phyloP scores from a whole-genome alignment of 1,140 invertebrate genomes.

The Acromyrmex charruanus region DNA sequence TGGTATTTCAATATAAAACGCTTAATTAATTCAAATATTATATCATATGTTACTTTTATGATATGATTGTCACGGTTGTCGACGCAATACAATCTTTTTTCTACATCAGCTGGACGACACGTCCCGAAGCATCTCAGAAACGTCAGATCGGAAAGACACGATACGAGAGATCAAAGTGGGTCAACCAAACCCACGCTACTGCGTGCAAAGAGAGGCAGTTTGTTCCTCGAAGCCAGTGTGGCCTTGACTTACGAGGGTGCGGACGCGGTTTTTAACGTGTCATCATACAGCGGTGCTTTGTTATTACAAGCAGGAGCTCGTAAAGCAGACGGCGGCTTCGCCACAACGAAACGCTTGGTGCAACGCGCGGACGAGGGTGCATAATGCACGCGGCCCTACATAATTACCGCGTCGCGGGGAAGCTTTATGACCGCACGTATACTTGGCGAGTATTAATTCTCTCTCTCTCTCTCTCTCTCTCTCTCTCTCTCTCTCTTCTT shows the following conservation, averaged over 20 bases:
- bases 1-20: neutral
- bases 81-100: conserved; percentile 14
- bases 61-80: neutral
- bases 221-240: neutral
- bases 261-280: conserved; percentile 80
- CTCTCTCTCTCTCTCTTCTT: conserved; percentile 75
- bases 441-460: conserved; percentile 84
- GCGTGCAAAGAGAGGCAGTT: conserved; percentile 27
- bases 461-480: conserved; percentile 78
- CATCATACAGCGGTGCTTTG: conserved; percentile 79
- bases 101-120: neutral
- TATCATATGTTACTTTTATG: neutral
- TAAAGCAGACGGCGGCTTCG: conserved; percentile 75
- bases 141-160: neutral
- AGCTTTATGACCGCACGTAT: conserved; percentile 82
- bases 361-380: conserved; percentile 58
- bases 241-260: conserved; percentile 39
- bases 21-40: neutral
- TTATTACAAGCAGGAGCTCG: conserved; percentile 82
- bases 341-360: conserved; percentile 70
- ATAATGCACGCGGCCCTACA: conserved; percentile 74
- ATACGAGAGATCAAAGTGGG: conserved; percentile 41
- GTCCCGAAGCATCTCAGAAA: conserved; percentile 16
- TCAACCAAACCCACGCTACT: conserved; percentile 34
- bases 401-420: conserved; percentile 84